Base-by-base conservation (phyloP, 2,797 vertebrate species). In the Champsocephalus esox region DNA sequence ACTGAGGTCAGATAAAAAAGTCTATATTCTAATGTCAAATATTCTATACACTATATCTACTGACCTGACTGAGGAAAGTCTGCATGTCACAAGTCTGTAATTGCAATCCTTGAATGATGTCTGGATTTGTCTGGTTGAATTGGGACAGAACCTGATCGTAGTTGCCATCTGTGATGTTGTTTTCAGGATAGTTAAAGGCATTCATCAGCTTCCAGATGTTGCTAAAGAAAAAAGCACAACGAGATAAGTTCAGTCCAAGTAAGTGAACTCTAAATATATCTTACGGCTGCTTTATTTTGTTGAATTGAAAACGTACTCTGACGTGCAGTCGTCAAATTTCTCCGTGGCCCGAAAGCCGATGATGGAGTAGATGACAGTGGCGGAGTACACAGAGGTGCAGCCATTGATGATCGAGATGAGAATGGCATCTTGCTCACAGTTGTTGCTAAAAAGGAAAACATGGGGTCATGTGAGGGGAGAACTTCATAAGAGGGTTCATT, bases 261-360 rank as follows among this genome's bases (percentile, higher is more conserved):
- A 11, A 28, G 0, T 46, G 4, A 46, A 21, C 54, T 12, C 21
- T 2, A 43, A 3, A n/a, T 3, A 0, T 4, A 38, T 9, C 46
- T 48, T 1, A 32, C 7, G 0, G 14, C 1, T 6, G 4, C 9
- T 24, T 44, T 28, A 7, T 24, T 44, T 28, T 10, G 16, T 9
- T 6, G 2, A 16, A 10, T 66, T 46, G 63, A 7, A 74, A 57
- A 90, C 95, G 89, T 90, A 98, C 98, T 32, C 71, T 64, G 41
- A 83, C 16, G 96, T 81, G 68, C 98, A 99, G 65, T 93, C 93
- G 0, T 99, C 97, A 0, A 79, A 98, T 58, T 92, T 96, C 71
- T 96, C 83, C 0, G 94, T 98, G 73, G 98, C 97, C 4, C 97
- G 95, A 92, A 99, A 99, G 68, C 98, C 98, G 1, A 99, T 99